Evolutionary conservation across 2,113 vertebrate genomes (phyloP).

Genomic region (Ibidorhyncha struthersii): DNA sequence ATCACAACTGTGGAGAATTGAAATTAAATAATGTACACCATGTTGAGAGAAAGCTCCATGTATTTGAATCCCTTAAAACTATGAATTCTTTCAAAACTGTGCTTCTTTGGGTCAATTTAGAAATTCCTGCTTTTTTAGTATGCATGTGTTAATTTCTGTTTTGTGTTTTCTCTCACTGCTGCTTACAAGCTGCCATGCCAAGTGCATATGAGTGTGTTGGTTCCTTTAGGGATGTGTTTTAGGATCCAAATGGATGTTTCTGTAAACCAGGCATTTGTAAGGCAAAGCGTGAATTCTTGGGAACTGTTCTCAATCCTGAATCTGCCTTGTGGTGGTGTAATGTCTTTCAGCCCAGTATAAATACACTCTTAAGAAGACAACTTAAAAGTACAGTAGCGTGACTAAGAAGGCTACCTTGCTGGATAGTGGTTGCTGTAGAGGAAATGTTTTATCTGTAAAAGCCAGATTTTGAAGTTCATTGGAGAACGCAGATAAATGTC

Average conservation of each 20-base stretch:
- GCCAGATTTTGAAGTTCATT: background rate
- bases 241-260: background rate
- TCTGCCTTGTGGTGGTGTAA: background rate
- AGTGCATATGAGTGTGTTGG: background rate
- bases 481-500: background rate
- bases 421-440: background rate
- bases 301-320: background rate
- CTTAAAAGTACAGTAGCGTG: background rate
- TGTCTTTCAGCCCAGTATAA: background rate
- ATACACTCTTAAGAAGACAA: background rate
- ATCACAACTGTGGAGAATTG: background rate
- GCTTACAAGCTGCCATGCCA: conserved; percentile 19
- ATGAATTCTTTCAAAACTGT: background rate
- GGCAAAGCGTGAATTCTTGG: background rate
- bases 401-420: background rate
- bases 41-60: background rate
- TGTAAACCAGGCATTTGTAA: conserved; percentile 8
- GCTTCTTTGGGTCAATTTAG: background rate
- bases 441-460: background rate
- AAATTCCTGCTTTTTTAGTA: background rate
- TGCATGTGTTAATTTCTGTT: background rate
- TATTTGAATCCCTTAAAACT: background rate
- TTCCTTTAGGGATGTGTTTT: background rate
- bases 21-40: background rate
- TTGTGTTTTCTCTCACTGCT: background rate